A percentile compares a stretch with the other conserved stretches of the same genome.
phyloP scores from a whole-genome alignment of 2,113 vertebrate genomes.

The Geococcyx californianus region DNA sequence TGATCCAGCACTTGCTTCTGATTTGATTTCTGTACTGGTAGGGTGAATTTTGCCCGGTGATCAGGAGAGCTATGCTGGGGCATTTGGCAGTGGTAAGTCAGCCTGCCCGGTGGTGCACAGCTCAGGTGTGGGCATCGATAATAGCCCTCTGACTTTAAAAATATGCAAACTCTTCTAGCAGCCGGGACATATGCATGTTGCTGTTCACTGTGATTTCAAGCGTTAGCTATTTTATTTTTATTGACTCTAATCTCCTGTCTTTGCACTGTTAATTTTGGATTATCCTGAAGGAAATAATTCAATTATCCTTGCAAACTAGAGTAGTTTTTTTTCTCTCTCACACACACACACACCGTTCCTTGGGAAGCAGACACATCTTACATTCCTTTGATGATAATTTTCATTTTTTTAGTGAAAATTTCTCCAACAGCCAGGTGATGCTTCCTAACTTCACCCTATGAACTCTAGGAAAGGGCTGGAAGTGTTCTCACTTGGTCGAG shows the following conservation, averaged over 20 bases:
- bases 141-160: background rate
- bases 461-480: background rate
- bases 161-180: background rate
- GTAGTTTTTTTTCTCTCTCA: background rate
- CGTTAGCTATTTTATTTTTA: background rate
- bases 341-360: accelerated
- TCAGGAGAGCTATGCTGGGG: background rate
- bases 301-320: background rate
- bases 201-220: background rate
- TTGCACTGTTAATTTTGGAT: background rate
- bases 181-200: background rate
- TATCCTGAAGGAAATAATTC: background rate
- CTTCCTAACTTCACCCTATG: background rate
- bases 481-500: background rate
- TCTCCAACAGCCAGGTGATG: background rate
- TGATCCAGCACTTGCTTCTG: background rate
- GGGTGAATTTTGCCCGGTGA: background rate
- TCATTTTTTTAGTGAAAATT: background rate
- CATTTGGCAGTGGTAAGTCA: background rate
- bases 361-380: background rate
- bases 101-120: background rate
- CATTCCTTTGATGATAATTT: background rate
- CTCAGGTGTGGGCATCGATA: background rate
- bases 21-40: background rate
- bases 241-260: background rate